phyloP scores from a whole-genome alignment of 2,797 vertebrate genomes.

The Prunella strophiata region DNA sequence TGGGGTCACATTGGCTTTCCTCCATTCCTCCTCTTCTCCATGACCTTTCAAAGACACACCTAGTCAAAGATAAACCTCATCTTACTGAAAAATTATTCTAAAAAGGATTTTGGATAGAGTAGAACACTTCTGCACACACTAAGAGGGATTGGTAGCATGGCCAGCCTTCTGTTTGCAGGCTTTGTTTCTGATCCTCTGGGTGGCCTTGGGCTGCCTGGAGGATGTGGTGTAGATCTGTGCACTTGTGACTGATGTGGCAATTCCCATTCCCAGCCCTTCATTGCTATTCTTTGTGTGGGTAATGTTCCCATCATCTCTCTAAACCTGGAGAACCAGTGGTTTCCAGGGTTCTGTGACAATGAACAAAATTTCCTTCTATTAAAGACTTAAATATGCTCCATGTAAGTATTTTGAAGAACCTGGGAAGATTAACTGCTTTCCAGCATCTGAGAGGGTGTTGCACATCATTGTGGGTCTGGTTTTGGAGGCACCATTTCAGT shows the following conservation, averaged over 20 bases:
- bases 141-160: background rate
- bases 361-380: background rate
- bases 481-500: background rate
- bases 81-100: background rate
- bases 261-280: background rate
- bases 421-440: background rate
- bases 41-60: background rate
- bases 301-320: background rate
- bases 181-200: background rate
- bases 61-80: background rate
- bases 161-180: background rate
- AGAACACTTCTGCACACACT: background rate
- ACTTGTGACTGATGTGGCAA: background rate
- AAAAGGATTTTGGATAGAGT: background rate
- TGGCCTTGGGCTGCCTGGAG: background rate
- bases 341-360: background rate
- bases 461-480: background rate
- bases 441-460: background rate
- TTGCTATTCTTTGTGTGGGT: background rate
- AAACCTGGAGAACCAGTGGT: background rate
- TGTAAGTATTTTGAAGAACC: background rate
- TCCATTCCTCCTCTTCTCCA: background rate
- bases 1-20: background rate
- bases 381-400: background rate
- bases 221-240: fast-evolving